phyloP scores from a whole-genome alignment of 2,797 vertebrate species.

The Myotis planiceps region DNA sequence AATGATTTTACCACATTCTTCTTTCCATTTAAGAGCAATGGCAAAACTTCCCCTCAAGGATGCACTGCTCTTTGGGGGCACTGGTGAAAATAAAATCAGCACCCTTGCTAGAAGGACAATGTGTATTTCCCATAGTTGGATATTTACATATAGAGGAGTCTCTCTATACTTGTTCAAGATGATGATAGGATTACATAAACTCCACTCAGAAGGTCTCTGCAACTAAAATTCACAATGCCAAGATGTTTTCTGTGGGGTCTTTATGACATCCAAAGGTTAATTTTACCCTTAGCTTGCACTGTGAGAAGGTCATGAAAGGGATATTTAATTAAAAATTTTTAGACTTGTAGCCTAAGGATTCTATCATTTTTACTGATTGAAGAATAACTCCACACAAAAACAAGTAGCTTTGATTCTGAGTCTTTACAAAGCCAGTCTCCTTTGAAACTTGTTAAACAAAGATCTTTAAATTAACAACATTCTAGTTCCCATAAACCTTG shows the following conservation, averaged over 20 bases:
- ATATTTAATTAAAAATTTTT: background rate
- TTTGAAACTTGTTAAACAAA: constrained; percentile 37
- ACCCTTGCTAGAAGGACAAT: background rate
- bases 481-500: background rate
- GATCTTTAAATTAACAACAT: constrained; percentile 19
- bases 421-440: constrained; percentile 13
- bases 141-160: background rate
- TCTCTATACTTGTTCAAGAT: background rate
- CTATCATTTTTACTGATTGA: constrained; percentile 3
- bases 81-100: background rate
- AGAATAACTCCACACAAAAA: constrained; percentile 1
- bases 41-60: background rate
- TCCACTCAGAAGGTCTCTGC: background rate
- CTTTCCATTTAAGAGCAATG: constrained; percentile 13
- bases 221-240: background rate
- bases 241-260: background rate
- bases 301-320: background rate
- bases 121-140: background rate
- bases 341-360: background rate
- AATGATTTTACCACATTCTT: constrained; percentile 21
- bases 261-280: background rate
- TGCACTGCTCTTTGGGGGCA: background rate
- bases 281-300: background rate
- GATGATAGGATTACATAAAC: background rate
- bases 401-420: background rate